phyloP scores from a whole-genome alignment of 1,140 invertebrate genomes.

The Drosophila persimilis region DNA sequence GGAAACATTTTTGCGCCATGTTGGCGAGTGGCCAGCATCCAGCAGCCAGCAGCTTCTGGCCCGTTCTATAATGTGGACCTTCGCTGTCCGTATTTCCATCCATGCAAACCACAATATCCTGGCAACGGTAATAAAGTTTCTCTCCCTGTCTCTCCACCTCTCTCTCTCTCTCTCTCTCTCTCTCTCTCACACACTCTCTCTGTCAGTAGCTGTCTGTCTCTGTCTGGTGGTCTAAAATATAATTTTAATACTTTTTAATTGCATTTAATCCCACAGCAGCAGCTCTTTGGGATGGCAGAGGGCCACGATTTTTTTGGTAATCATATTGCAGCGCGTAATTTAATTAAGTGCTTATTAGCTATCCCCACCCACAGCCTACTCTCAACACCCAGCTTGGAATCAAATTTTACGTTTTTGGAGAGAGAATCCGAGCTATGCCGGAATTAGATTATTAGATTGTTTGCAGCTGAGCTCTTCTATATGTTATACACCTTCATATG shows the following conservation, averaged over 20 bases:
- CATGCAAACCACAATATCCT: conserved; percentile 52
- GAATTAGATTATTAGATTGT: conserved; percentile 35
- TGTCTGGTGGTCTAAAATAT: conserved; percentile 47
- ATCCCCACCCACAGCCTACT: neutral
- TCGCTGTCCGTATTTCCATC: neutral
- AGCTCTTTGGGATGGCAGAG: neutral
- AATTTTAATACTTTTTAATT: conserved; percentile 80
- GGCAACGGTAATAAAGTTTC: conserved; percentile 45
- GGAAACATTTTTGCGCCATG: conserved; percentile 56
- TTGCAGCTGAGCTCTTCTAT: conserved; percentile 19
- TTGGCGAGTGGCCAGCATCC: conserved; percentile 21
- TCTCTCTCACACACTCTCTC: neutral
- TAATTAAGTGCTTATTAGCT: conserved; percentile 75
- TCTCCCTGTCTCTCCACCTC: too few relatives aligned
- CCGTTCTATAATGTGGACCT: neutral
- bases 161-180: too few relatives aligned
- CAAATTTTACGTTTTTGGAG: conserved; percentile 24
- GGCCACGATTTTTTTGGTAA: conserved; percentile 28
- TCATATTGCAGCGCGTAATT: conserved; percentile 51
- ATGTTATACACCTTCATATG: conserved; percentile 2
- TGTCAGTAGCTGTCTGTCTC: conserved; percentile 18
- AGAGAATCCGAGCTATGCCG: neutral
- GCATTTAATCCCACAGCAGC: conserved; percentile 47
- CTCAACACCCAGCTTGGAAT: neutral
- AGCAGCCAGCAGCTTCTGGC: neutral